Conservation (phyloP, 2,113 vertebrate genomes). For the Neodontobutis hainanensis region DNA sequence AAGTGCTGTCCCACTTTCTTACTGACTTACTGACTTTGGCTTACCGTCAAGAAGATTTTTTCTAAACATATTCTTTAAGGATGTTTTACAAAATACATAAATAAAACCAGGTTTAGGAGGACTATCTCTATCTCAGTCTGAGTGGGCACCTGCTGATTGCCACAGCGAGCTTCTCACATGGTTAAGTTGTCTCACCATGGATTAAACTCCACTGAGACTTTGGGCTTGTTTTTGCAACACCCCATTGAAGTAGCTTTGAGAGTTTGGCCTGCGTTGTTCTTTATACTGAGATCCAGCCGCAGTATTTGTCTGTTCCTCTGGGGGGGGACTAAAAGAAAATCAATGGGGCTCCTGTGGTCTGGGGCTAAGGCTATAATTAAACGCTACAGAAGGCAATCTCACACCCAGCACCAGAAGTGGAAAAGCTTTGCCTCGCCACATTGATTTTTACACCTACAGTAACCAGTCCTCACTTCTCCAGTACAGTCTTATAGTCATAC, state of each 20-base stretch:
- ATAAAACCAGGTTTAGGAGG: background rate
- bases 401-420: constrained; percentile 50
- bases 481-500: constrained; percentile 6
- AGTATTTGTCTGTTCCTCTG: constrained; percentile 61
- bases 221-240: constrained; percentile 43
- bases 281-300: constrained; percentile 52
- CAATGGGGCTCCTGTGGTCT: constrained; percentile 64
- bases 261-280: constrained; percentile 47
- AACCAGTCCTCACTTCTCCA: constrained; percentile 7
- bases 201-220: constrained; percentile 40
- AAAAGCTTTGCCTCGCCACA: constrained; percentile 59
- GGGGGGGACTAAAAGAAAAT: constrained; percentile 70
- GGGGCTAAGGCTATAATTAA: constrained; percentile 74
- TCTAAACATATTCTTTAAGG: too few species aligned
- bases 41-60: too few species aligned
- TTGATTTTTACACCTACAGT: constrained; percentile 66
- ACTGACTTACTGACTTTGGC: too few species aligned
- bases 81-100: background rate
- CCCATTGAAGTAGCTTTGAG: constrained; percentile 51
- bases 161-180: constrained; percentile 23
- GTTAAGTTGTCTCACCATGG: constrained; percentile 35
- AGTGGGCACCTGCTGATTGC: background rate
- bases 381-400: constrained; percentile 73
- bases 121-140: background rate
- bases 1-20: too few species aligned